Conservation (phyloP, 2,113 vertebrate species). For the Upupa epops region DNA sequence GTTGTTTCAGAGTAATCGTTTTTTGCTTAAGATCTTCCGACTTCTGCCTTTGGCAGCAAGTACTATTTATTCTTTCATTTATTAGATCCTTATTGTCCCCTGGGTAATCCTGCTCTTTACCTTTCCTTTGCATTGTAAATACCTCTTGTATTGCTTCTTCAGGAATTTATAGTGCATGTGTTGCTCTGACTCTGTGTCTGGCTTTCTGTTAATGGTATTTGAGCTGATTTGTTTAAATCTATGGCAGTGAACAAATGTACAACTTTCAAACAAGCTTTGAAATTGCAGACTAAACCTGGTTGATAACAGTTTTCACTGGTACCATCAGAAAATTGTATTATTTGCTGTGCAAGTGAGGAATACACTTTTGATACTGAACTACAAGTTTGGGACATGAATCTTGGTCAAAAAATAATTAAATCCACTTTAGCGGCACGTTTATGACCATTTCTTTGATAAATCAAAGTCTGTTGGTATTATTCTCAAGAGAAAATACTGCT, state of each 20-base stretch:
- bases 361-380: neutral
- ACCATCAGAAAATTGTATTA: neutral
- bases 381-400: neutral
- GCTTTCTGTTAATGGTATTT: conserved; percentile 1
- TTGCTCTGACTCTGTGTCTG: neutral
- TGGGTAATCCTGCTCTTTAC: neutral
- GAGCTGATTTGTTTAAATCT: neutral
- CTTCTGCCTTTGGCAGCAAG: neutral
- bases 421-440: neutral
- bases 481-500: neutral
- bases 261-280: conserved; percentile 21
- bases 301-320: neutral
- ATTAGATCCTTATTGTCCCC: neutral
- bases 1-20: neutral
- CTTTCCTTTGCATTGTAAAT: conserved; percentile 7
- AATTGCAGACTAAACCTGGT: neutral
- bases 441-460: neutral
- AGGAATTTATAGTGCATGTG: conserved; percentile 1
- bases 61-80: neutral
- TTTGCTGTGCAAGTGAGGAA: neutral
- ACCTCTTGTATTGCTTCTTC: conserved; percentile 4
- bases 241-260: neutral
- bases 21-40: neutral
- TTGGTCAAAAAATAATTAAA: neutral
- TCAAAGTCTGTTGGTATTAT: neutral